phyloP scores from a whole-genome alignment of 2,888 invertebrate species.

The Dorcus parallelipipedus region DNA sequence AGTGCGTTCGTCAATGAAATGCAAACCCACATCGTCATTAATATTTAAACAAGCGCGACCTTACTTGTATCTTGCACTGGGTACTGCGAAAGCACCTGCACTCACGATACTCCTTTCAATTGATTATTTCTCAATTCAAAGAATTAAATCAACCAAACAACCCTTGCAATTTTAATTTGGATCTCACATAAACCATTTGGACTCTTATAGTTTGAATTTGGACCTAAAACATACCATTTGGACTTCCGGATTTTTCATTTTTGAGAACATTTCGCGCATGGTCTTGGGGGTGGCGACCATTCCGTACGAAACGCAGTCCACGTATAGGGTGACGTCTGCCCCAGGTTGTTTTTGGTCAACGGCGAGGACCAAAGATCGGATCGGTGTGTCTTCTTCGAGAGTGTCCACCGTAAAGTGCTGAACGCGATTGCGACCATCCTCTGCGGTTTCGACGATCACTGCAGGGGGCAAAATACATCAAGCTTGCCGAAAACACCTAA shows the following conservation, averaged over 20 bases:
- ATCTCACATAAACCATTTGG: too few species aligned
- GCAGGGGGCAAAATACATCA: conserved; percentile 23
- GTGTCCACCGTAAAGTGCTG: conserved; percentile 62
- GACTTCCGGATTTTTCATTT: conserved; percentile 53
- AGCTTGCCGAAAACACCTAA: background rate
- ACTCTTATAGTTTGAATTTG: too few species aligned
- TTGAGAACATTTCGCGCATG: conserved; percentile 57
- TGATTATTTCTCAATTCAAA: too few species aligned
- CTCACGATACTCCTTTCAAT: too few species aligned
- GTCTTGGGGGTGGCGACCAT: conserved; percentile 59
- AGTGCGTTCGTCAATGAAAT: background rate
- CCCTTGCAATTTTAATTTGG: too few species aligned
- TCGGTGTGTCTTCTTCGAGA: conserved; percentile 53
- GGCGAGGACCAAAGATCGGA: conserved; percentile 56
- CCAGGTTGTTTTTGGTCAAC: conserved; percentile 56
- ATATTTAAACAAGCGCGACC: background rate
- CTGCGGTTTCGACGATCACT: conserved; percentile 67
- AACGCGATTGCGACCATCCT: conserved; percentile 56
- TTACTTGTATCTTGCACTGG: background rate
- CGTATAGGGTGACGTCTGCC: conserved; percentile 60
- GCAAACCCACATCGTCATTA: background rate
- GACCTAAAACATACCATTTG: conserved; percentile 54
- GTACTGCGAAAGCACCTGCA: too few species aligned
- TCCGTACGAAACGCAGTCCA: conserved; percentile 64
- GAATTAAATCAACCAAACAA: too few species aligned